Conservation (phyloP, 2,113 vertebrate genomes). For the Myiozetetes cayanensis region DNA sequence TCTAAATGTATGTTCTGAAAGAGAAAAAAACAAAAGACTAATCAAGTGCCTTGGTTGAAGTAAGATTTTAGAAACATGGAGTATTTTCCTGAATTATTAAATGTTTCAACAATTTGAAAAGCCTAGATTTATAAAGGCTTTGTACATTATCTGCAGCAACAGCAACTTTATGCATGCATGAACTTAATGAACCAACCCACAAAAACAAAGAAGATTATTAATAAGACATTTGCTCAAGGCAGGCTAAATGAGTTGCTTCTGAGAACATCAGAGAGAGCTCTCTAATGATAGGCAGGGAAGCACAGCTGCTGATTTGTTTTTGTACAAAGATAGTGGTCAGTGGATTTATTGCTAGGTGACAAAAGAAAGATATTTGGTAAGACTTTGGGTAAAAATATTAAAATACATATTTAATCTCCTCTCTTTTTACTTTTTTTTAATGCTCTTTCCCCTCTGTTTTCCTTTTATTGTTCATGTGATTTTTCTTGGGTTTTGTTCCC, state of each 20-base stretch:
- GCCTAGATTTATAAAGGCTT: not conserved
- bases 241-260: constrained; percentile 19
- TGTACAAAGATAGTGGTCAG: not conserved
- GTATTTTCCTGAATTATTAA: constrained; percentile 9
- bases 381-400: not conserved
- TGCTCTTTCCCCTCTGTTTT: not conserved
- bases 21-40: not conserved
- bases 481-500: not conserved
- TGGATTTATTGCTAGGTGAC: not conserved
- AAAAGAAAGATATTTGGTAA: not conserved
- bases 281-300: not conserved
- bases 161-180: constrained; percentile 37
- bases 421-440: not conserved
- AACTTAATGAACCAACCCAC: constrained; percentile 44
- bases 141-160: constrained; percentile 35
- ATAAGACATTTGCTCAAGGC: constrained; percentile 36
- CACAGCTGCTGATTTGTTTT: not conserved
- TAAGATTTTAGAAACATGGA: not conserved
- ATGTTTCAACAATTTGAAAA: constrained; percentile 2
- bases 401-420: not conserved
- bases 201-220: constrained; percentile 51
- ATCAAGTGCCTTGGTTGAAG: not conserved
- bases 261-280: not conserved
- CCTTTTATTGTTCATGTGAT: not conserved
- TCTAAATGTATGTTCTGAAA: not conserved